Evolutionary conservation across 2,113 vertebrate species (phyloP).

Genomic region (Periophthalmus modestus): DNA sequence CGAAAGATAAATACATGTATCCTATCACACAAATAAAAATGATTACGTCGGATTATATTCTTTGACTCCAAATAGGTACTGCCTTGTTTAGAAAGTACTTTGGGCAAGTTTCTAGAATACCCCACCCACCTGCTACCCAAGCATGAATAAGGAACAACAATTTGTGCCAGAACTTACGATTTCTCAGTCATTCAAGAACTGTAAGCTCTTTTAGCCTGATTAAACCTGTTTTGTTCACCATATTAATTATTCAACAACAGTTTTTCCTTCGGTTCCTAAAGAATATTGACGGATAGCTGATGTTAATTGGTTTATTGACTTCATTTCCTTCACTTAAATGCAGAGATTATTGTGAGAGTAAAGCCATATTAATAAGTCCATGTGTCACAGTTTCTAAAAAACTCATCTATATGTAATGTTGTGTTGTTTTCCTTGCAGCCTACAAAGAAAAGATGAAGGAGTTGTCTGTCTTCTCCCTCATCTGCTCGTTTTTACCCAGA

Average conservation of each 20-base stretch:
- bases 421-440: conserved; percentile 76
- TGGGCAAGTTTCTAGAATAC: background rate
- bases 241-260: conserved; percentile 38
- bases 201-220: background rate
- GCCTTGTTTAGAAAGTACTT: background rate
- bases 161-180: background rate
- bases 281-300: conserved; percentile 4
- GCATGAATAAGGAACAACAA: background rate
- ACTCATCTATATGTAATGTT: background rate
- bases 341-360: background rate
- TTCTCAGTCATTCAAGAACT: background rate
- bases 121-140: background rate
- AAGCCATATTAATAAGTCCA: background rate
- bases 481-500: conserved; percentile 98
- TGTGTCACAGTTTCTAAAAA: background rate
- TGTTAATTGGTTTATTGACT: conserved; percentile 5
- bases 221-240: conserved; percentile 7
- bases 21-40: background rate
- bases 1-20: background rate
- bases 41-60: background rate
- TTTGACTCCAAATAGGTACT: background rate
- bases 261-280: conserved; percentile 12
- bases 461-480: conserved; percentile 93
- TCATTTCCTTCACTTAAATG: background rate
- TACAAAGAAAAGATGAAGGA: conserved; percentile 99